Evolutionary conservation across 2,113 vertebrate species (phyloP).

Genomic region (Suricata suricatta): DNA sequence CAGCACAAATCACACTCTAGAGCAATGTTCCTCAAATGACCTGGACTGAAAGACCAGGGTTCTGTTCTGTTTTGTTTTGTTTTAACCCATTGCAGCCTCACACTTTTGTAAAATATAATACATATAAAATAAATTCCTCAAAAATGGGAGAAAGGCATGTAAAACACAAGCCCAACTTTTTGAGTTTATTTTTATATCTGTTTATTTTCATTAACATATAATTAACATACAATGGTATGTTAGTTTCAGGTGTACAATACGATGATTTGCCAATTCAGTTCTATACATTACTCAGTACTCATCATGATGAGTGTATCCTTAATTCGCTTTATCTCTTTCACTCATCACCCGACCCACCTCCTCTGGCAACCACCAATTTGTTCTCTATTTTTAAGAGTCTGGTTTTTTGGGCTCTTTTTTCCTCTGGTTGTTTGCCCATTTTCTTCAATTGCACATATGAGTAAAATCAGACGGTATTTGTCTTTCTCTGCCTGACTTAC

Average conservation of each 20-base stretch:
- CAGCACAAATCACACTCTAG: neutral
- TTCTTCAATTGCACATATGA: neutral
- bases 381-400: neutral
- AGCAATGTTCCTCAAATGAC: neutral
- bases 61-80: neutral
- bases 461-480: neutral
- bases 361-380: neutral
- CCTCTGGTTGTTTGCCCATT: neutral
- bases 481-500: neutral
- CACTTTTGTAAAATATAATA: neutral
- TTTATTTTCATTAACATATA: neutral
- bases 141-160: neutral
- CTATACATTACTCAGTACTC: neutral
- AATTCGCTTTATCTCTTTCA: neutral
- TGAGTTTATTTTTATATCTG: neutral
- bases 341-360: neutral
- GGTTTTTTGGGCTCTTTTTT: neutral
- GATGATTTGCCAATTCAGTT: neutral
- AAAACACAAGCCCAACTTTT: neutral
- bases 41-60: neutral
- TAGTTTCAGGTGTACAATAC: neutral
- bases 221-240: neutral
- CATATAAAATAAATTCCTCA: slow-evolving; percentile 10
- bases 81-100: neutral
- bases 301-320: neutral